These are phyloP conservation scores for Paralinhomoeus sp. DNA, from an alignment of 2,888 invertebrate species.

Conservation along the genomic window DNA sequence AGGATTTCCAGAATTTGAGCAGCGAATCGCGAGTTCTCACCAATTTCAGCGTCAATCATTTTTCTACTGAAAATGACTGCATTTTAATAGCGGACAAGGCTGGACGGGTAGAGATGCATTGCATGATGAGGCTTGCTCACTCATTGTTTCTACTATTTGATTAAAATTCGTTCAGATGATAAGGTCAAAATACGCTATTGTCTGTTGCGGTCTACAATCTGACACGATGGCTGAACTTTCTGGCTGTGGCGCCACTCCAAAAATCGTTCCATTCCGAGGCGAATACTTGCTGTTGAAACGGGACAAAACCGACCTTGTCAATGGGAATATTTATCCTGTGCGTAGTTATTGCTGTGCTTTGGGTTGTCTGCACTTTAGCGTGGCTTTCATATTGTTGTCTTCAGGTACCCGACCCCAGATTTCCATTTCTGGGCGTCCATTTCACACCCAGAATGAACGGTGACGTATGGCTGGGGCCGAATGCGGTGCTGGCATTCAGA, in stretches of 20 bases:
- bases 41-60: too few relatives aligned
- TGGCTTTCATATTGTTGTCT: too few relatives aligned
- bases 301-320: conserved; percentile 50
- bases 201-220: conserved; percentile 83
- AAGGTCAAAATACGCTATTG: too few relatives aligned
- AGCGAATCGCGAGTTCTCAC: too few relatives aligned
- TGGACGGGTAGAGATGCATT: too few relatives aligned
- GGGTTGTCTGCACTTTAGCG: too few relatives aligned
- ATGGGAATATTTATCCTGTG: conserved; percentile 81
- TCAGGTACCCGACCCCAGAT: conserved; percentile 81
- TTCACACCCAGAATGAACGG: conserved; percentile 87
- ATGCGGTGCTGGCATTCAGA: conserved; percentile 78
- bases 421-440: conserved; percentile 94
- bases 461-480: conserved; percentile 82
- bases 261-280: conserved; percentile 82
- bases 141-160: too few relatives aligned
- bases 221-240: conserved; percentile 68
- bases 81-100: too few relatives aligned
- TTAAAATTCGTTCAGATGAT: too few relatives aligned
- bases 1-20: conserved; percentile 49
- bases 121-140: too few relatives aligned
- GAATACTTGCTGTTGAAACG: conserved; percentile 68
- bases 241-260: conserved; percentile 49
- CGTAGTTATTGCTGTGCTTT: conserved; percentile 10
- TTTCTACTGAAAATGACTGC: too few relatives aligned